A percentile compares a stretch with the other conserved stretches of the same genome.
These are phyloP conservation scores for Ochropacha duplaris DNA, from an alignment of 2,888 invertebrate genomes.

Conservation along the genomic window DNA sequence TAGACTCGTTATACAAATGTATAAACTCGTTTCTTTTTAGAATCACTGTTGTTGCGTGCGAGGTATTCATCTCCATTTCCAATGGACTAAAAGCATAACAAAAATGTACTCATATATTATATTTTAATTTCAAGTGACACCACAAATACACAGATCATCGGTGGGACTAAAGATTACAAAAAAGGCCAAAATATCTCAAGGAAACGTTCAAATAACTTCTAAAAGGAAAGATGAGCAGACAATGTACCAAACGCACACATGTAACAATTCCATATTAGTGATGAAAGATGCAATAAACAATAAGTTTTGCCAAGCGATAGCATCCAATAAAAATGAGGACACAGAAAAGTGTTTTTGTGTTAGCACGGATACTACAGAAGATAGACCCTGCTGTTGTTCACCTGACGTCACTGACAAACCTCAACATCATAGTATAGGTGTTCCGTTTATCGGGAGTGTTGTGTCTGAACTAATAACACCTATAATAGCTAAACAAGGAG, in stretches of 20 bases:
- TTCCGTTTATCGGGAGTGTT: constrained; percentile 23
- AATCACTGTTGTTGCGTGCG: no score
- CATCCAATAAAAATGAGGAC: constrained; percentile 2
- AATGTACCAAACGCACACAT: background rate
- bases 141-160: background rate
- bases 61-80: no score
- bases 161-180: constrained; percentile 16
- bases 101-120: no score
- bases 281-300: background rate
- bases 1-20: no score
- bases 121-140: background rate
- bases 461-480: constrained; percentile 41
- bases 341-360: constrained; percentile 15
- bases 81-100: no score
- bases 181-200: constrained; percentile 9
- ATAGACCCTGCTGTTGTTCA: constrained; percentile 50
- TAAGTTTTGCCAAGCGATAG: constrained; percentile 19
- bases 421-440: constrained; percentile 6
- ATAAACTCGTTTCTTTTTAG: no score
- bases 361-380: constrained; percentile 47
- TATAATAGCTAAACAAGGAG: constrained; percentile 38
- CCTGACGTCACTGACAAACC: constrained; percentile 8
- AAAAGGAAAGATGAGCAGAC: background rate
- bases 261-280: background rate
- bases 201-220: background rate